Evolutionary conservation across 2,888 invertebrate genomes (phyloP), one percentile per base, ranked within the genome.

Genomic region (Ophion costatus): DNA sequence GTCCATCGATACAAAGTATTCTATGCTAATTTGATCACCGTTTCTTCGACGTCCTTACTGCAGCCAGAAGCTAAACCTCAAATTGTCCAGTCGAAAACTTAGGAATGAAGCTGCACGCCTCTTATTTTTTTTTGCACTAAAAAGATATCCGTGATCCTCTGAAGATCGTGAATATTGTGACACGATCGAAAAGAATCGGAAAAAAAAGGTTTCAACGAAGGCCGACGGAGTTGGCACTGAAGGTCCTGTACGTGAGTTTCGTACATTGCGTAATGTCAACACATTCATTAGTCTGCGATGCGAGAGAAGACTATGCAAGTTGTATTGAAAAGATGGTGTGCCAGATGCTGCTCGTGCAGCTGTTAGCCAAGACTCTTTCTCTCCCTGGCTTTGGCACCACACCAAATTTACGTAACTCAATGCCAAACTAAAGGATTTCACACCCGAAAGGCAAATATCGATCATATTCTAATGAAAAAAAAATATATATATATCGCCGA

Each of bases 281-380:
- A 22, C 33, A 63, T 82, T 29, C 74, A 61, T 85, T 63, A 42
- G 76, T 70, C 24, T 64, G 51, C 57, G 24, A 14, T 2, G 45
- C 57, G 66, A 75, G 64, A 59, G 10, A 29, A 29, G 24, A 59
- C 57, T 74, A 45, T 70, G 76, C 57, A 82, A 85, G 64, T 77
- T 70, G 69, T 77, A 80, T 85, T 77, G 69, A 77, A 85, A 85
- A 82, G 42, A 77, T 59, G 67, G 59, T 73, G 82, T 80, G 82
- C 80, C 82, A 82, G 82, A 85, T 74, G 74, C 17, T 77, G 73
- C 57, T 64, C 22, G 22, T 10, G 45, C 85, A 85, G 85, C 82
- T 85, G 85, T 70, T 57, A 73, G 67, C 69, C 57, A 67, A 63
- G 82, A 82, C 24, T 66, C 38, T 14, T 14, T 51, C 51, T 51